These are phyloP conservation scores for Salvelinus alpinus DNA, from an alignment of 2,113 vertebrate genomes.

Conservation along the genomic window DNA sequence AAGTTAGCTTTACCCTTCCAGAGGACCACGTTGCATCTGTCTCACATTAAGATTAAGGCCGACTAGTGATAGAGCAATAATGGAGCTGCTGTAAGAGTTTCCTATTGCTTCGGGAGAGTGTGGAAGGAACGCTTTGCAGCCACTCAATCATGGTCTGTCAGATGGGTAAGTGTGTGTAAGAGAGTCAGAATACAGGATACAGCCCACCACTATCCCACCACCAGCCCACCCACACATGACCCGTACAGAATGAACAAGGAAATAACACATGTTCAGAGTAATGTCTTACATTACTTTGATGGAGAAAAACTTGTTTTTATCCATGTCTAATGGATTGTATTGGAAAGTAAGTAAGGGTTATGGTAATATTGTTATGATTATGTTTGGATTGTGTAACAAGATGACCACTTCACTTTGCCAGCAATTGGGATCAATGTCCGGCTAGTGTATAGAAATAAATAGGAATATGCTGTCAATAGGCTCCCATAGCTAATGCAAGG, in stretches of 20 bases:
- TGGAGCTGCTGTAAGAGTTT: constrained; percentile 11
- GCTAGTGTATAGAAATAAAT: background rate
- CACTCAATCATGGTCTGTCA: constrained; percentile 16
- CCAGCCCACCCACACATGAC: constrained; percentile 10
- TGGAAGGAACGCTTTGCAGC: constrained; percentile 10
- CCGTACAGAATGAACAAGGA: background rate
- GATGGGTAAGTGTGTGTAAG: constrained; percentile 10
- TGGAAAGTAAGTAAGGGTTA: background rate
- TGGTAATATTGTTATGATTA: background rate
- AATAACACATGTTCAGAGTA: background rate
- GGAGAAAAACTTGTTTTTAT: background rate
- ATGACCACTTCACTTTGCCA: background rate
- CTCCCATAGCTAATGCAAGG: background rate
- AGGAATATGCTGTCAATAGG: no score
- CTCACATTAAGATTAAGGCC: constrained; percentile 28
- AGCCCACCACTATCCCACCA: background rate
- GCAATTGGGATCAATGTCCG: background rate
- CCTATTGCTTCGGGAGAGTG: background rate
- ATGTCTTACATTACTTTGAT: background rate
- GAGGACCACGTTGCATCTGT: constrained; percentile 28
- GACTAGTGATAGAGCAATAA: constrained; percentile 14
- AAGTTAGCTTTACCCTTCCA: constrained; percentile 32
- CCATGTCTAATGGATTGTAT: background rate
- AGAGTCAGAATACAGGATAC: constrained; percentile 2
- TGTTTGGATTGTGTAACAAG: background rate